Conservation (phyloP, 2,797 vertebrate genomes). For the Malacoctenus gilli region DNA sequence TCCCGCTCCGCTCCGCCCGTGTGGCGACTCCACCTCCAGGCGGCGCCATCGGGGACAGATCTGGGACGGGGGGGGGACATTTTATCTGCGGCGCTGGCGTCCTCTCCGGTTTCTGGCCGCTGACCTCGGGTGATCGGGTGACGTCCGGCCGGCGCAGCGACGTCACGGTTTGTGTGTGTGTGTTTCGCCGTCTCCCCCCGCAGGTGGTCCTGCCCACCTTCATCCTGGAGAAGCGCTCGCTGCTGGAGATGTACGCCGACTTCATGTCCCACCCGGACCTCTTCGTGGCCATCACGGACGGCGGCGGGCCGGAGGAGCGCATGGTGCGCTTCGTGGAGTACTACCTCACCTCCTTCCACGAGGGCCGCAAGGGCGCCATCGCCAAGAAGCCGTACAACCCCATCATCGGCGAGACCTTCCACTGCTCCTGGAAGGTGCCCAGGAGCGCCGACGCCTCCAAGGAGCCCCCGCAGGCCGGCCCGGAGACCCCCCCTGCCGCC, state of each 20-base stretch:
- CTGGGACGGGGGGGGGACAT: too few relatives aligned
- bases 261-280: constrained; percentile 98
- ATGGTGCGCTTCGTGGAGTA: constrained; percentile 98
- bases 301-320: constrained; percentile 88
- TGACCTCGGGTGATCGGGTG: too few relatives aligned
- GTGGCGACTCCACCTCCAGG: too few relatives aligned
- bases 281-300: constrained; percentile 89
- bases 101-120: too few relatives aligned
- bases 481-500: constrained; percentile 49
- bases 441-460: constrained; percentile 51
- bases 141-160: too few relatives aligned
- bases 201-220: constrained; percentile 98
- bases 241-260: constrained; percentile 98
- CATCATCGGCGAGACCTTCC: constrained; percentile 97
- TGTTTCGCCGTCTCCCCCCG: not conserved
- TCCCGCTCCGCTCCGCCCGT: not conserved
- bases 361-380: constrained; percentile 96
- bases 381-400: constrained; percentile 99
- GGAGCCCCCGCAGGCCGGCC: constrained; percentile 16
- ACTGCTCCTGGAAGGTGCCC: constrained; percentile 94
- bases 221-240: constrained; percentile 95
- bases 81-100: too few relatives aligned
- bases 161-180: not conserved
- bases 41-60: too few relatives aligned
- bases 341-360: constrained; percentile 98